Base-by-base conservation (phyloP, 2,797 vertebrate genomes). In the Sebastes minor region DNA sequence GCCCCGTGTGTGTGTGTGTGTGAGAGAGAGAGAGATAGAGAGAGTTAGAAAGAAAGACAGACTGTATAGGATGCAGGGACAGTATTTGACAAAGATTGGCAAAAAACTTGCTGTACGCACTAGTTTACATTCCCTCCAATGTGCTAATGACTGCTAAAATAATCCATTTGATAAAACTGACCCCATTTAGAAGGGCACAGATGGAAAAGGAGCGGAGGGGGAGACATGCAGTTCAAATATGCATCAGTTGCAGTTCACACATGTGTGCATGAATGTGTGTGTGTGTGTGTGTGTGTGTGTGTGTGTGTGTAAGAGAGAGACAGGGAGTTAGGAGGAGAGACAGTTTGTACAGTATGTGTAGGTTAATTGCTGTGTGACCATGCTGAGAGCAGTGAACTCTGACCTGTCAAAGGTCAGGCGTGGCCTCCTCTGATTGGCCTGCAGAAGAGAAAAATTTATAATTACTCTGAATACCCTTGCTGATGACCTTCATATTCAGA, bases 321-420 rank as follows among this genome's bases (percentile, higher is more conserved):
- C 8, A 22, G 27, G 53, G 27, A 23, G 25, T 52, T 46, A 49
- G 11, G 62, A 75, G 60, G 27, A 56, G 64, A 69, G 65, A 78
- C 59, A 59, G 63, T 82, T 84, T 73, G 30, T 74, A 66, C 67
- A 22, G 74, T 73, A 76, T 65, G 76, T 79, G 57, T 64, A 80
- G 88, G 89, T 91, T 93, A 94, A 93, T 91, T 93, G 88, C 89
- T 91, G 81, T 76, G 80, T 91, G 92, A 92, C 88, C 87, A 86
- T 22, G 61, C 72, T 82, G 82, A 89, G 88, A 89, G 83, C 81
- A 68, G 14, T 81, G 85, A 89, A 56, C 88, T 91, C 68, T 89
- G 86, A 89, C 88, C 74, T 46, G 77, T 81, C 78, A 71, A n/a
- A 52, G 89, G 82, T 82, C 84, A 74, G 8, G n/a, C n/a, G 46